Base-by-base conservation (phyloP, 2,797 vertebrate species). In the Molossus alvarezi region DNA sequence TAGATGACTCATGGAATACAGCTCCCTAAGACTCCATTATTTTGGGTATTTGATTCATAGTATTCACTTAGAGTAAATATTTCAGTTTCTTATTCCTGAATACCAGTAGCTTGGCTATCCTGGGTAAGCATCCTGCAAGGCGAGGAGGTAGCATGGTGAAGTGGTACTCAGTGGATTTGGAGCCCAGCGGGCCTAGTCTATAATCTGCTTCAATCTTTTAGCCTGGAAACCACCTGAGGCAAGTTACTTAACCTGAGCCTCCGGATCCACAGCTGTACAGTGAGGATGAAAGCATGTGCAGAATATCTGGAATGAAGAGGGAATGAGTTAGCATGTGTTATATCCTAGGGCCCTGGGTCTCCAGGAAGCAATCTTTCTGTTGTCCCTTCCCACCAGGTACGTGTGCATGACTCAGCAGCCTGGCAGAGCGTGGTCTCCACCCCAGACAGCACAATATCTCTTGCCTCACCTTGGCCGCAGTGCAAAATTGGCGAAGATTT, bases 401-500 rank as follows among this genome's bases (percentile, higher is more conserved):
- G 11, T 64, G 60, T 62, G 9, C 5, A 7, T 72, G 55, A 51
- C 77, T 55, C 41, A 85, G 91, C 3, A 15, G 27, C 6, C 90
- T 33, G 7, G 27, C 18, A 25, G 48, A 48, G 13, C 55, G 72
- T 69, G n/a, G 60, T 75, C 18, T 41, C 73, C 1, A 53, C 10
- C 58, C 37, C 17, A 62, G 71, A 76, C 23, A 58, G 79, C 55
- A 92, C 58, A 76, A 3, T 48, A 14, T 64, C 55, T 89, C 45
- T 72, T 89, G n/a, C 57, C 48, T 90, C 79, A 29, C 45, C 58
- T 91, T 83, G 75, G 80, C 76, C 80, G 58, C 85, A 80, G 48
- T 25, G 77, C 33, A 41, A 79, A 79, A 53, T 18, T 25, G 37
- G 64, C 25, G 25, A 67, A 89, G 33, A 53, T 71, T 95, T 87